phyloP scores from a whole-genome alignment of 2,113 vertebrate genomes.

The Hippocampus abdominalis region DNA sequence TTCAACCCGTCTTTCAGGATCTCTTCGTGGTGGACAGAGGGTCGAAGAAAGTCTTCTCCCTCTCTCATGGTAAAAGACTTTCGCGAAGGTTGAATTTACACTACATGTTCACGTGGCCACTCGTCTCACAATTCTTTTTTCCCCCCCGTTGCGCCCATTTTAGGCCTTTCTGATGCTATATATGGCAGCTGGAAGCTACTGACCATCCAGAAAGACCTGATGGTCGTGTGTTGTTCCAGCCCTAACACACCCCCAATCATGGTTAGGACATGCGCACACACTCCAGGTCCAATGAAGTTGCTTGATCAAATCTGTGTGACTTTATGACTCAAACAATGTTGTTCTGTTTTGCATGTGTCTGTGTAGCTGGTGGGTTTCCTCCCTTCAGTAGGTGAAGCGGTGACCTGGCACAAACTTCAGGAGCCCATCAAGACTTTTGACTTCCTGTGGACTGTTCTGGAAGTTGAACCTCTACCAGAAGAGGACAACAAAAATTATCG shows the following conservation, averaged over 20 bases:
- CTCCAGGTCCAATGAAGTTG: neutral
- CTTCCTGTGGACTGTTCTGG: slow-evolving; percentile 74
- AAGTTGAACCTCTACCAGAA: slow-evolving; percentile 58
- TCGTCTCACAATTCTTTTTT: neutral
- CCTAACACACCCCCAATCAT: slow-evolving; percentile 72
- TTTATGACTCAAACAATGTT: neutral
- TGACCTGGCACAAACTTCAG: slow-evolving; percentile 68
- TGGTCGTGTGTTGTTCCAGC: slow-evolving; percentile 76
- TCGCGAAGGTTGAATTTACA: slow-evolving; percentile 1
- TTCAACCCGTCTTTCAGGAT: slow-evolving; percentile 42
- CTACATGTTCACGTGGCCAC: neutral
- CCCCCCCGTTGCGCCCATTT: slow-evolving; percentile 3
- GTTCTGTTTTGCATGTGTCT: neutral
- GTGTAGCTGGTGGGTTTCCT: slow-evolving; percentile 73
- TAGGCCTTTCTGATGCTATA: slow-evolving; percentile 21
- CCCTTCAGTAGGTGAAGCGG: slow-evolving; percentile 43
- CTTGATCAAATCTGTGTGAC: neutral
- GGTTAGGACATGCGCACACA: slow-evolving; percentile 44
- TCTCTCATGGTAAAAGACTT: slow-evolving; percentile 64
- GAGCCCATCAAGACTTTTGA: slow-evolving; percentile 55
- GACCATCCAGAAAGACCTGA: slow-evolving; percentile 71
- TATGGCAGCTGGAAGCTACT: slow-evolving; percentile 74
- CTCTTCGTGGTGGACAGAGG: slow-evolving; percentile 65
- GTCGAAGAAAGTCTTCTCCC: slow-evolving; percentile 58
- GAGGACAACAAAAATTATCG: slow-evolving; percentile 69